Evolutionary conservation across 2,113 vertebrate species (phyloP).

Genomic region (Seriola dumerili): DNA sequence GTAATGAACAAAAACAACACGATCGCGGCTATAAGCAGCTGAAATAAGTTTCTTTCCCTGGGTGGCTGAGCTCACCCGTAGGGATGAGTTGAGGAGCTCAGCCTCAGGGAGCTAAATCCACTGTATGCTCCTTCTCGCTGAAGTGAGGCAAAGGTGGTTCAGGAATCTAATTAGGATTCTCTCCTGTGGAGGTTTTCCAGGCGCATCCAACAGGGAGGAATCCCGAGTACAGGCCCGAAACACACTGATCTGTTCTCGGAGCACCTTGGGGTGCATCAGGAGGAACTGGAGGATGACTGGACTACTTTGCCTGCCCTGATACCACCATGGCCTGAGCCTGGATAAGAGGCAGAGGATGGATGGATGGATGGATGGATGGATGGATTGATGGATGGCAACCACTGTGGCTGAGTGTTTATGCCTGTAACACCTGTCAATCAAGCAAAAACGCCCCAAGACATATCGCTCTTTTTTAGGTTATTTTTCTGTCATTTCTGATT

Average conservation of each 20-base stretch:
- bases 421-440: conserved; percentile 32
- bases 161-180: conserved; percentile 1
- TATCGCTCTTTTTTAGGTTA: not conserved
- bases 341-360: not conserved
- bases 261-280: not conserved
- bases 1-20: conserved; percentile 11
- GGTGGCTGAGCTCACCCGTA: not conserved
- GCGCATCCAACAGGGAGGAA: not conserved
- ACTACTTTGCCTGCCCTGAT: not conserved
- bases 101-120: not conserved
- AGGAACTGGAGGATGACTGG: not conserved
- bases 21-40: not conserved
- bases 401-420: not conserved
- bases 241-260: not conserved
- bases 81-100: not conserved
- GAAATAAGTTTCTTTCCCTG: conserved; percentile 15
- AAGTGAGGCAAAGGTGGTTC: not conserved
- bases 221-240: not conserved
- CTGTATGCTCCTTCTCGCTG: not conserved
- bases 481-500: conserved; percentile 34
- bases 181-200: not conserved
- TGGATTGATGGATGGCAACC: conserved; percentile 15
- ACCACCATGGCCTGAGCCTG: not conserved
- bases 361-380: not conserved
- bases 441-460: not conserved